Evolutionary conservation across 2,888 invertebrate genomes (phyloP), one percentile per base, ranked within the genome.

Genomic region (Tachina lurida): DNA sequence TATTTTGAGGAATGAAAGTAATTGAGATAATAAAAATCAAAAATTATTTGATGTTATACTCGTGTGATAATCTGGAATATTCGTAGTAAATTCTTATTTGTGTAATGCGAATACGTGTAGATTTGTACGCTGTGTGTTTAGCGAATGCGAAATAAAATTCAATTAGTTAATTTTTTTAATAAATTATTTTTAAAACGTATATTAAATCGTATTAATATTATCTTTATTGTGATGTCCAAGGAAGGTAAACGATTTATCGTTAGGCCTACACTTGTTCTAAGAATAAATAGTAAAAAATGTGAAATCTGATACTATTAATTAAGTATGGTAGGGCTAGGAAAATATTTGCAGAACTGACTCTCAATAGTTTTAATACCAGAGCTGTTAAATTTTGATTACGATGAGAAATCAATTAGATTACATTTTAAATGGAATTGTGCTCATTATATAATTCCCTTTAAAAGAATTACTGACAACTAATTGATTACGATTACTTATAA

Each of bases 61-160:
- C 1, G 22, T 3, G 52, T 39, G 15, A 15, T 31, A 31, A 31
- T 31, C 5, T 31, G 2, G 3, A 15, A 22, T 15, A 13, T 31
- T 17, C n/a, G 9, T 12, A 45, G 41, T 45, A 63, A 75, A 75
- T 31, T 75, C 17, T 75, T 12, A 52, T 63, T 63, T 63, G 43
- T 22, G 54, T 65, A 75, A 65, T 75, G 63, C 63, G 31, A 15
- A 45, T 43, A 31, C 5, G 31, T 31, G 31, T 31, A 52, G n/a
- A 22, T 15, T 15, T 10, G 15, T 39, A 13, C 10, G 12, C 22
- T 49, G 41, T 45, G 22, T 22, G 45, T 19, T 58, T 45, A 8
- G 22, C 31, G 60, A 45, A 62, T 43, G 17, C 15, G n/a, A 71
- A 58, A 63, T 4, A 12, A 43, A 22, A 60, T 47, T 39, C 41